Evolutionary conservation across 1,140 invertebrate species (phyloP), one percentile per base, ranked within the genome.

Genomic region (Ylistrum balloti): DNA sequence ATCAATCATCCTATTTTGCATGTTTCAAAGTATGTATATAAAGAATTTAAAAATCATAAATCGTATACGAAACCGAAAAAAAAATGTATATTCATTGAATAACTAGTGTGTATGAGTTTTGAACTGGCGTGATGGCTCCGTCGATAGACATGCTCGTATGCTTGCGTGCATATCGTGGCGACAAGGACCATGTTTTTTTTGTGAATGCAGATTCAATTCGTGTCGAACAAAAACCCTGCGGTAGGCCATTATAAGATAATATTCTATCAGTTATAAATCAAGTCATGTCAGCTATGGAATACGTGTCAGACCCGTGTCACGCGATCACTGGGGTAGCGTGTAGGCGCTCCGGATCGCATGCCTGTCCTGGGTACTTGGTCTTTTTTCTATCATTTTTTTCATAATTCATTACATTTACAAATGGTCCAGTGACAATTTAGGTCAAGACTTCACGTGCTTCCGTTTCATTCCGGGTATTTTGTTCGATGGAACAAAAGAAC

Each of bases 321-420:
- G 56, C 56, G 56, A 74, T 74, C 56, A 17, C 56, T 74, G 1
- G 5, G 5, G 56, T 74, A 74, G 56, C 56, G 56, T 74, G 56
- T 74, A 28, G 22, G 9, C 45, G 22, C 56, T 74, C 9, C 3
- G 56, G 56, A 74, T 74, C 28, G 22, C 56, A 1, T 74, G 28
- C n/a, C 56, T n/a, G 28, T 74, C 28, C 28, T 28, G 20, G 56
- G 56, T 74, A 74, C 22, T 74, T 17, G 56, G n/a, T 74, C 56
- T 11, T 74, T 38, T 74, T 74, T 74, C 56, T 74, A 74, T 74
- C 56, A n/a, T 74, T 74, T n/a, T 38, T 74, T 74, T 74, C 56
- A 74, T 74, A 74, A 74, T 74, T 74, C 56, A 74, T 74, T 74
- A 74, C 56, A 74, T 74, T 74, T 28, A 74, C 56, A n/a, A 74